phyloP scores from a whole-genome alignment of 1,140 invertebrate species.

The Caenorhabditis briggsae region DNA sequence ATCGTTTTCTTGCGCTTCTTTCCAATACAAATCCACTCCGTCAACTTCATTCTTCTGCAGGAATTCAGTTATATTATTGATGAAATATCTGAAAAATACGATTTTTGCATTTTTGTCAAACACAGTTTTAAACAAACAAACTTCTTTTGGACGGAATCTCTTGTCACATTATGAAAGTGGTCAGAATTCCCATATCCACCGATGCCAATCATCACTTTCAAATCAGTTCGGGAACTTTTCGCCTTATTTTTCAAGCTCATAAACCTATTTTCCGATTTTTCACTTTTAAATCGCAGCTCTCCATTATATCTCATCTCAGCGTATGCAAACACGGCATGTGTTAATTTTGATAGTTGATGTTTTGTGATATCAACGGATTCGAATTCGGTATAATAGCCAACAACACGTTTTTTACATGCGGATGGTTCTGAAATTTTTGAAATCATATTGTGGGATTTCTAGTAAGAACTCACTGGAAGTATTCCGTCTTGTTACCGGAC shows the following conservation, averaged over 20 bases:
- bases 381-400: neutral
- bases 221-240: neutral
- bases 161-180: neutral
- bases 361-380: neutral
- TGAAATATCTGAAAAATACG: neutral
- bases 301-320: neutral
- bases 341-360: neutral
- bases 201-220: slow-evolving; percentile 11
- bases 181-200: neutral
- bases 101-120: neutral
- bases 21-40: slow-evolving; percentile 3
- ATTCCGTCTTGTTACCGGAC: no score
- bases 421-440: neutral
- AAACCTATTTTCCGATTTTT: neutral
- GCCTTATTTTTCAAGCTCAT: neutral
- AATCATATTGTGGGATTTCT: no score
- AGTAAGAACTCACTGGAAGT: no score
- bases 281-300: neutral
- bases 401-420: neutral
- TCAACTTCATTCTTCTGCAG: neutral
- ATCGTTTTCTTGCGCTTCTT: neutral
- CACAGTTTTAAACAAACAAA: neutral
- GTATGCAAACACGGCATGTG: slow-evolving; percentile 14
- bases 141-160: neutral
- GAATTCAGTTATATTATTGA: neutral